These are phyloP conservation scores for Pogonus chalceus DNA, from an alignment of 1,140 invertebrate genomes.

Conservation along the genomic window DNA sequence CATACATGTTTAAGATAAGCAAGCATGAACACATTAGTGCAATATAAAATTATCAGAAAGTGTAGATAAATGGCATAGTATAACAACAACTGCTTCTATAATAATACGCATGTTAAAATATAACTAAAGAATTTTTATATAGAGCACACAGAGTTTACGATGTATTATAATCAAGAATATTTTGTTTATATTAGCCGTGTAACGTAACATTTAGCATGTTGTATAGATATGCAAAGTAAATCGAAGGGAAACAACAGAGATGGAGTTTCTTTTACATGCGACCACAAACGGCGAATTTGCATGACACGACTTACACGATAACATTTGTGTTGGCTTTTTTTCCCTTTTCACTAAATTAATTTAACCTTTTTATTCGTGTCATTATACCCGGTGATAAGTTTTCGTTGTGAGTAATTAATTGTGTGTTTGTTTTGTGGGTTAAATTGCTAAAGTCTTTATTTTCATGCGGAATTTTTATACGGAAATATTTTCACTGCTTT, in stretches of 20 bases:
- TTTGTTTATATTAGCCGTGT: neutral
- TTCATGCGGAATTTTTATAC: too few relatives aligned
- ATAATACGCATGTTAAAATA: too few relatives aligned
- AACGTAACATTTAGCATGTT: neutral
- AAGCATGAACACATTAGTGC: too few relatives aligned
- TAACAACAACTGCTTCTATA: too few relatives aligned
- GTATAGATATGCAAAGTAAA: neutral
- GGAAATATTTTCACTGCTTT: too few relatives aligned
- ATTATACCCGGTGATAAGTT: neutral
- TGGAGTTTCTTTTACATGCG: neutral
- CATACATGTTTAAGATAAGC: too few relatives aligned
- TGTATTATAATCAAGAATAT: neutral
- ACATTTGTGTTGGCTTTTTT: neutral
- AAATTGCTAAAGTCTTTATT: too few relatives aligned
- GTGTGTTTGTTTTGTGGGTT: neutral
- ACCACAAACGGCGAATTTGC: constrained; percentile 1
- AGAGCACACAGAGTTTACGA: neutral
- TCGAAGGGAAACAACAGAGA: neutral
- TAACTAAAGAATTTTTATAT: neutral
- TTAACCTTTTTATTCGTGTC: constrained; percentile 3
- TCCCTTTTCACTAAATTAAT: constrained; percentile 5
- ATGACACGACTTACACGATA: constrained; percentile 2
- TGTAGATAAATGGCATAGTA: too few relatives aligned
- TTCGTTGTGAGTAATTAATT: neutral
- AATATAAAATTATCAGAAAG: too few relatives aligned